Conservation (phyloP, 2,888 invertebrate species). For the Sisyra nigra region DNA sequence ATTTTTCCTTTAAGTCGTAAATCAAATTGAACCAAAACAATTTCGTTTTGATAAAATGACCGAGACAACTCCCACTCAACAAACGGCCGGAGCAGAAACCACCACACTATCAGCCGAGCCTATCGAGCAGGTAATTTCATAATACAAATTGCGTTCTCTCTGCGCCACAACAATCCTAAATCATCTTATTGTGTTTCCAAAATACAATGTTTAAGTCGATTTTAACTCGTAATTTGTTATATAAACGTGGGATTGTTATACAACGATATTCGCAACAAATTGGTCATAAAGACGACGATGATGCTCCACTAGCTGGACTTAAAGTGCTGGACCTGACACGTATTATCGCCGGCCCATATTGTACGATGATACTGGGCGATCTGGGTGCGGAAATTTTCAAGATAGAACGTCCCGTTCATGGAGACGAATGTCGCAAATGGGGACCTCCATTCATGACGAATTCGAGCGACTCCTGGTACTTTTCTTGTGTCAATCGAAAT, state of each 20-base stretch:
- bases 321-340: slow-evolving; percentile 67
- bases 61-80: slow-evolving; percentile 1
- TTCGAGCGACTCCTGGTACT: slow-evolving; percentile 59
- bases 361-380: slow-evolving; percentile 86
- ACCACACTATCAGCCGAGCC: slow-evolving; percentile 1
- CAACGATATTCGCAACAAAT: no score
- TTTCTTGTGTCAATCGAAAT: slow-evolving; percentile 78
- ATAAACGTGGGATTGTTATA: no score
- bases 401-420: slow-evolving; percentile 67
- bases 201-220: background rate
- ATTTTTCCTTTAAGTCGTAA: no score
- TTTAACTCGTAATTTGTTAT: background rate
- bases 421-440: slow-evolving; percentile 86
- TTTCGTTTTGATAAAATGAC: no score
- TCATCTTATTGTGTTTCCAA: background rate
- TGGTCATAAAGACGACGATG: no score
- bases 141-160: background rate
- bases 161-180: no score
- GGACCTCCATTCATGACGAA: slow-evolving; percentile 71
- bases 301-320: slow-evolving; percentile 49
- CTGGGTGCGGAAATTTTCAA: slow-evolving; percentile 87
- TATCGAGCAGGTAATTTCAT: slow-evolving; percentile 1
- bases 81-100: background rate
- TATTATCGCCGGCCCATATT: slow-evolving; percentile 87
- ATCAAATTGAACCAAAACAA: no score